phyloP scores from a whole-genome alignment of 2,797 vertebrate species.

The Sebastes kiyomatsui region DNA sequence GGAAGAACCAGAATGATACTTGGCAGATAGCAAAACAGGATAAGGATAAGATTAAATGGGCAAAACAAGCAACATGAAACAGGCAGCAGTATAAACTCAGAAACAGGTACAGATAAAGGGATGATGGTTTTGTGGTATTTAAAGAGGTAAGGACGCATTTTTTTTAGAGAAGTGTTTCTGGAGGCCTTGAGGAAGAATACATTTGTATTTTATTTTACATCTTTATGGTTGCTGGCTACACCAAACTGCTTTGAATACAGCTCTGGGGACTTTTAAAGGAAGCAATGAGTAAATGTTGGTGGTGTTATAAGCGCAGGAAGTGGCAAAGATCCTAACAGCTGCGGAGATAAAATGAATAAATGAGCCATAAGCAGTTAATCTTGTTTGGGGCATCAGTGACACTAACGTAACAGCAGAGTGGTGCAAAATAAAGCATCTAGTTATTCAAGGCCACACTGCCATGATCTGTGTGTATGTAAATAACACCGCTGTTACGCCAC shows the following conservation, averaged over 20 bases:
- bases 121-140: conserved; percentile 1
- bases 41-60: background rate
- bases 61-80: background rate
- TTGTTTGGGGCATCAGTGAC: background rate
- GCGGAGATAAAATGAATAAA: background rate
- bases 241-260: background rate
- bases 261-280: conserved; percentile 34
- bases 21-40: background rate
- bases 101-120: background rate
- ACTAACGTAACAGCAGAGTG: background rate
- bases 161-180: background rate
- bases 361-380: background rate
- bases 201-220: conserved; percentile 29
- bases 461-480: conserved; percentile 1
- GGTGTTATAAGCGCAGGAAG: background rate
- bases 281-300: conserved; percentile 23
- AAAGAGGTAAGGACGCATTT: background rate
- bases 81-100: background rate
- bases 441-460: conserved; percentile 3
- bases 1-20: background rate
- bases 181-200: conserved; percentile 16
- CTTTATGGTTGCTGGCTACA: conserved; percentile 27
- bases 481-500: background rate
- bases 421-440: conserved; percentile 3
- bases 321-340: conserved; percentile 2